phyloP scores from a whole-genome alignment of 1,140 invertebrate genomes.

The Ceratina calcarata region DNA sequence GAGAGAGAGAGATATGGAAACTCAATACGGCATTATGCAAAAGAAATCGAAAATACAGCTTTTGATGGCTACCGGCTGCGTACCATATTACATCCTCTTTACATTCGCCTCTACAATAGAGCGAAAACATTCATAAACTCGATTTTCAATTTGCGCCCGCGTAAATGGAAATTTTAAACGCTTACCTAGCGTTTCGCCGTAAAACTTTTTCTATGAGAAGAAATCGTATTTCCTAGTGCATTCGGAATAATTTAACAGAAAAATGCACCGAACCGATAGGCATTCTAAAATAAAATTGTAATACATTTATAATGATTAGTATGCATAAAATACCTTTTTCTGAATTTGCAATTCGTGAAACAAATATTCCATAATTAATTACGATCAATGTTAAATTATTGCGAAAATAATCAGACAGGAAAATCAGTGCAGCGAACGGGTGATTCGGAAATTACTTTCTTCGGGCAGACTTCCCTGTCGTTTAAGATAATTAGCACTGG shows the following conservation, averaged over 20 bases:
- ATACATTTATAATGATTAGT: too few species aligned
- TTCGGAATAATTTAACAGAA: too few species aligned
- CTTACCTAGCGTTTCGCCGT: not conserved
- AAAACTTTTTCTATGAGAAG: too few species aligned
- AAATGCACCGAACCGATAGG: too few species aligned
- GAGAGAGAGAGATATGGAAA: not conserved
- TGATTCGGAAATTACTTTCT: slow-evolving; percentile 31
- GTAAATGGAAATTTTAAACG: slow-evolving; percentile 7
- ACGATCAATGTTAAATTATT: too few species aligned
- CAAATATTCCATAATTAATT: too few species aligned
- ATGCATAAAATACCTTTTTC: too few species aligned
- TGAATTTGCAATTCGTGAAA: too few species aligned
- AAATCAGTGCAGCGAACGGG: slow-evolving; percentile 2
- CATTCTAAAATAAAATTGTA: too few species aligned
- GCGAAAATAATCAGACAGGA: not conserved
- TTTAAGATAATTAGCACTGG: slow-evolving; percentile 63
- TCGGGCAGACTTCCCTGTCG: slow-evolving; percentile 4
- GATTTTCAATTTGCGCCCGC: slow-evolving; percentile 42
- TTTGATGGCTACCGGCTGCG: not conserved
- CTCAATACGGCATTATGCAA: slow-evolving; percentile 40
- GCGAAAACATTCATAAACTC: slow-evolving; percentile 25
- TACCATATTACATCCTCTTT: slow-evolving; percentile 4
- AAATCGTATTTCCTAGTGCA: too few species aligned
- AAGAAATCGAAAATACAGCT: slow-evolving; percentile 39
- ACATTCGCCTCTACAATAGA: not conserved